A percentile compares a stretch with the other conserved stretches of the same genome.
Conservation (phyloP, 1,140 invertebrate genomes). For the Brachionus calyciflorus region DNA sequence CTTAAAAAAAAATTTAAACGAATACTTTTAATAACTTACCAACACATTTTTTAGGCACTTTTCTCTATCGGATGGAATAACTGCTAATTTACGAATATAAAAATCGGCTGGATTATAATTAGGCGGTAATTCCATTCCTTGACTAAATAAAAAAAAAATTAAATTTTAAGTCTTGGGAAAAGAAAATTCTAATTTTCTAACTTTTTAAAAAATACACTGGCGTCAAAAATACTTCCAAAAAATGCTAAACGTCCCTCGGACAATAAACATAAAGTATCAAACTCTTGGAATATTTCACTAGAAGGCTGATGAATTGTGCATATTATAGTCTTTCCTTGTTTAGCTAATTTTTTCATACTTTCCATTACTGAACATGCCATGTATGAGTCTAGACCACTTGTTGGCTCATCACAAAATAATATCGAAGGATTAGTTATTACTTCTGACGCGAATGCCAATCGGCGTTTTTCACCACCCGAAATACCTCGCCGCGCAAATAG, state of each 20-base stretch:
- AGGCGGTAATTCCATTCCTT: conserved; percentile 57
- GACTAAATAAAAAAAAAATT: conserved; percentile 56
- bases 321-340: conserved; percentile 82
- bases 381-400: conserved; percentile 69
- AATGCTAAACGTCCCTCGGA: conserved; percentile 37
- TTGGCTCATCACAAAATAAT: conserved; percentile 85
- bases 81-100: conserved; percentile 58
- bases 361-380: conserved; percentile 88
- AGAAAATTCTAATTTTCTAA: not conserved
- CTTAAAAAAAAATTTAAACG: not conserved
- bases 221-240: conserved; percentile 50
- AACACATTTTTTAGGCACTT: conserved; percentile 61
- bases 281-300: conserved; percentile 86
- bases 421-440: conserved; percentile 84
- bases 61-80: conserved; percentile 76
- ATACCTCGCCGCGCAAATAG: conserved; percentile 71
- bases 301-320: conserved; percentile 94
- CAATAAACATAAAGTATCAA: conserved; percentile 65
- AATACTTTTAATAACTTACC: not conserved
- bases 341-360: conserved; percentile 67
- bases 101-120: conserved; percentile 47
- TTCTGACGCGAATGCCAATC: conserved; percentile 89
- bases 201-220: conserved; percentile 31
- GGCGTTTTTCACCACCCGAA: conserved; percentile 90
- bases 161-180: not conserved